phyloP scores from a whole-genome alignment of 2,888 invertebrate species.

The Brachynemurus nebulosus region DNA sequence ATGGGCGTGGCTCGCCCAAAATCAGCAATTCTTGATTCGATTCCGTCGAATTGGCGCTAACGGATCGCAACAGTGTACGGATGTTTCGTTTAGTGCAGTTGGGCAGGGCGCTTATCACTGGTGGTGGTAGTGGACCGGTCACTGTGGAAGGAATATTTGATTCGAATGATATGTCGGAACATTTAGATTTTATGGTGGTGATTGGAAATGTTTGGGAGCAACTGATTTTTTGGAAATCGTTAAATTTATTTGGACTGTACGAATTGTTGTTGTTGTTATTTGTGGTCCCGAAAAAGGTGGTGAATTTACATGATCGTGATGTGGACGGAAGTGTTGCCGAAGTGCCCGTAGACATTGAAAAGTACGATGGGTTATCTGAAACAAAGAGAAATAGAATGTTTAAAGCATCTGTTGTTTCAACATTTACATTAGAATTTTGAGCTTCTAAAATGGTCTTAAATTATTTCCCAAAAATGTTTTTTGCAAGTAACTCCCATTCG shows the following conservation, averaged over 20 bases:
- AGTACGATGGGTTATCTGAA: constrained; percentile 67
- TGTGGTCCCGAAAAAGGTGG: constrained; percentile 6
- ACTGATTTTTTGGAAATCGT: too few relatives aligned
- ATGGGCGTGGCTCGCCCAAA: constrained; percentile 53
- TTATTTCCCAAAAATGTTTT: not conserved
- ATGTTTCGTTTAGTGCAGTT: constrained; percentile 25
- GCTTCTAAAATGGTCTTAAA: not conserved
- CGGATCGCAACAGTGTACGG: constrained; percentile 44
- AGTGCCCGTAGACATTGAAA: constrained; percentile 42
- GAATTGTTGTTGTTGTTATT: constrained; percentile 17
- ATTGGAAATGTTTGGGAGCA: too few relatives aligned
- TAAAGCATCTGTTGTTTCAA: not conserved
- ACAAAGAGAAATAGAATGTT: constrained; percentile 26
- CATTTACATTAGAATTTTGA: too few relatives aligned
- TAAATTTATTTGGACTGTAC: too few relatives aligned
- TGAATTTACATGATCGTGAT: constrained; percentile 7
- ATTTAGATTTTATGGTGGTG: constrained; percentile 20
- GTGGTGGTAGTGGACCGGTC: constrained; percentile 11
- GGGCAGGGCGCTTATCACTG: constrained; percentile 10
- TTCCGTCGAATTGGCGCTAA: constrained; percentile 47
- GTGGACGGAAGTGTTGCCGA: constrained; percentile 16
- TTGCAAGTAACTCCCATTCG: not conserved
- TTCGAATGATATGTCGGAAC: constrained; percentile 10
- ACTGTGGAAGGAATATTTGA: constrained; percentile 1
- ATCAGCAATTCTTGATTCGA: constrained; percentile 49